A percentile compares a stretch with the other conserved stretches of the same genome.
These are phyloP conservation scores for Cyanistes caeruleus DNA, from an alignment of 2,113 vertebrate genomes.

Conservation along the genomic window DNA sequence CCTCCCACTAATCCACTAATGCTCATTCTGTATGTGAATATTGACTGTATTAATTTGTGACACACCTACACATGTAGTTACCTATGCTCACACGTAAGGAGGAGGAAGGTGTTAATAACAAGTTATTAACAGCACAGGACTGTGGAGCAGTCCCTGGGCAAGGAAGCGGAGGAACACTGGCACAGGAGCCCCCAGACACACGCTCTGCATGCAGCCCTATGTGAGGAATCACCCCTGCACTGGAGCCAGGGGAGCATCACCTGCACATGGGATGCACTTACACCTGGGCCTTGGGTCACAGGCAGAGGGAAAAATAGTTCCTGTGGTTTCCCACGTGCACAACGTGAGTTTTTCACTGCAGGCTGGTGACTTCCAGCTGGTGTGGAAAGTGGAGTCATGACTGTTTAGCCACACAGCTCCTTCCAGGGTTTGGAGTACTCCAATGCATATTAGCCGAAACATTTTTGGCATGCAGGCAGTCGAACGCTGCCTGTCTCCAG, in stretches of 20 bases:
- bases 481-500: background rate
- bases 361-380: background rate
- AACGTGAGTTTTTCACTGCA: background rate
- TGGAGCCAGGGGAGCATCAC: background rate
- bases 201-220: background rate
- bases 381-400: background rate
- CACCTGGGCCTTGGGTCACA: background rate
- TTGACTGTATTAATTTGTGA: background rate
- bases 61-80: background rate
- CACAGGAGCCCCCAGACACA: background rate
- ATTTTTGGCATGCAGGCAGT: background rate
- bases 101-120: background rate
- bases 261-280: fast-evolving
- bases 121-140: background rate
- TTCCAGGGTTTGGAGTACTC: background rate
- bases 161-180: background rate
- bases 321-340: background rate
- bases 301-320: background rate
- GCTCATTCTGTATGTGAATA: background rate
- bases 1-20: background rate
- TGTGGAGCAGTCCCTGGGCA: background rate
- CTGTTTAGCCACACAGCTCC: background rate
- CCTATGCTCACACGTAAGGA: background rate
- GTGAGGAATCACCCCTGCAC: fast-evolving
- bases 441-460: background rate